Evolutionary conservation across 2,888 invertebrate genomes (phyloP), one percentile per base, ranked within the genome.

Genomic region (Dynastes maya): DNA sequence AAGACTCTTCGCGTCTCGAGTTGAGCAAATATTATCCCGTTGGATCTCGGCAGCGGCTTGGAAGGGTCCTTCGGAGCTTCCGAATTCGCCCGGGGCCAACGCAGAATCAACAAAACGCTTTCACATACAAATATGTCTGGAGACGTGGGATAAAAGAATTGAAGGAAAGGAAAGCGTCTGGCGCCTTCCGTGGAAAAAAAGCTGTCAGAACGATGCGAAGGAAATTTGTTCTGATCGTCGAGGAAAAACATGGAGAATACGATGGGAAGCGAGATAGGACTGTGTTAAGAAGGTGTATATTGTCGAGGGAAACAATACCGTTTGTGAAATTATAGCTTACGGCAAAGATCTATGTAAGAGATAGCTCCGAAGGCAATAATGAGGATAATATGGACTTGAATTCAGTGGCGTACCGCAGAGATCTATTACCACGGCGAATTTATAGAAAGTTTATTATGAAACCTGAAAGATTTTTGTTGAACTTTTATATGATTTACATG

Each of bases 21-120:
- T 55, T 79, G 76, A 79, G 70, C 71, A 79, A 79, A 79, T 79
- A 79, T 79, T 79, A 79, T 79, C 76, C 76, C 76, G 76, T n/a
- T 40, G 67, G 79, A 76, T 79, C 79, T 3, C 71, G 68, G 63
- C 61, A 51, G 63, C 61, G 53, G 72, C 78, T 78, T 78, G 78
- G 55, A 78, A 78, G 78, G 78, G 78, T 78, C 78, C 78, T 72
- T 63, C 63, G 55, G 64, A 53, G 72, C 72, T 65, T 65, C 49
- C 32, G 40, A 71, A 72, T 70, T 64, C 71, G 78, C 78, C 65
- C 37, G 61, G 63, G 71, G 78, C 72, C 63, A 61, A 71, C 55
- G 55, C 72, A 78, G 72, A 78, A 78, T 78, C 70, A 78, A 78
- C 78, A 78, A 71, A 78, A 78, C 70, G 72, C 78, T 78, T 78